A percentile compares a stretch with the other conserved stretches of the same genome.
phyloP scores from a whole-genome alignment of 2,113 vertebrate genomes.

The Neogobius melanostomus region DNA sequence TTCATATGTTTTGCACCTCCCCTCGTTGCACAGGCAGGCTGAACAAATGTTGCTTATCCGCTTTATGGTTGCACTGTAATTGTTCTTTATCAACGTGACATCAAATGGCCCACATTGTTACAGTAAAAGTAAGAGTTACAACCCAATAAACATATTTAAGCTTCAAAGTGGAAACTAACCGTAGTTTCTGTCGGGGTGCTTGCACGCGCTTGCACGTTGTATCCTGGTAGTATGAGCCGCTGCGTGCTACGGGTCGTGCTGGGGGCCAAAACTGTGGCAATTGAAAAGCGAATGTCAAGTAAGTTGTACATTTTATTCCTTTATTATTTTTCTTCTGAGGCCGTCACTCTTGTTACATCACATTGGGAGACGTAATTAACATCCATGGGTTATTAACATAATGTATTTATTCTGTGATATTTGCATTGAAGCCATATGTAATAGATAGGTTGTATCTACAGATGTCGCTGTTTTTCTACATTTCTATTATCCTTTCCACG shows the following conservation, averaged over 20 bases:
- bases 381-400: too few relatives aligned
- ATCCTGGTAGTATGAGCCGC: constrained; percentile 54
- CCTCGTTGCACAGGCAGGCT: not conserved
- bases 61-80: not conserved
- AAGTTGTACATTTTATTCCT: not conserved
- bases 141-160: not conserved
- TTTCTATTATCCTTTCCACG: too few relatives aligned
- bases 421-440: too few relatives aligned
- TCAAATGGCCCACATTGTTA: not conserved
- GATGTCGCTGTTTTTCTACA: too few relatives aligned
- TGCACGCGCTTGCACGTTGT: constrained; percentile 53
- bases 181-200: not conserved
- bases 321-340: too few relatives aligned
- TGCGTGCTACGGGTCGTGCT: constrained; percentile 62
- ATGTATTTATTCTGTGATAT: too few relatives aligned
- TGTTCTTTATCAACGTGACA: not conserved
- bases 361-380: too few relatives aligned
- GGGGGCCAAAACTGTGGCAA: constrained; percentile 39
- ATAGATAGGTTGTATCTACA: too few relatives aligned
- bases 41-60: not conserved
- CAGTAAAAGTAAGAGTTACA: constrained; percentile 40
- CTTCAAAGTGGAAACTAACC: constrained; percentile 22
- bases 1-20: not conserved
- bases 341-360: too few relatives aligned
- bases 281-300: not conserved